A percentile compares a stretch with the other conserved stretches of the same genome.
Evolutionary conservation across 2,888 invertebrate genomes (phyloP).

Genomic region (Chalcis sispes): DNA sequence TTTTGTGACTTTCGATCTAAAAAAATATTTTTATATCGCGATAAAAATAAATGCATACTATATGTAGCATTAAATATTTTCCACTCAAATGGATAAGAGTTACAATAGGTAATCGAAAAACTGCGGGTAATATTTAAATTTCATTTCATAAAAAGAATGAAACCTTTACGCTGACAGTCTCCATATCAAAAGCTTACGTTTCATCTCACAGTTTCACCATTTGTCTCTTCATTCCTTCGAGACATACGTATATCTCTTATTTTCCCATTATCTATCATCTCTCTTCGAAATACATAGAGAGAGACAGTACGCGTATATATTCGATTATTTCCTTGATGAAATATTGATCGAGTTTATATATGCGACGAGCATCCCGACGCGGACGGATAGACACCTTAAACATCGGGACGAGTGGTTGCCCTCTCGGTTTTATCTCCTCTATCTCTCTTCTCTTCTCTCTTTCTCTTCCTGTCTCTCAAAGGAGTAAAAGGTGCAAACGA

Average conservation of each 20-base stretch:
- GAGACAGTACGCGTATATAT: conserved; percentile 3
- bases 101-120: too few species aligned
- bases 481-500: too few species aligned
- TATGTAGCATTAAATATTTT: too few species aligned
- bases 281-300: background rate
- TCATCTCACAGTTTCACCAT: background rate
- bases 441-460: background rate
- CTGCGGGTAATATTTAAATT: too few species aligned
- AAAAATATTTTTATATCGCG: too few species aligned
- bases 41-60: too few species aligned
- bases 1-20: too few species aligned
- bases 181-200: background rate
- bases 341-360: conserved; percentile 21
- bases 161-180: background rate
- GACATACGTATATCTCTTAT: too few species aligned
- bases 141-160: too few species aligned
- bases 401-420: background rate
- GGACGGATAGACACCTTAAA: background rate
- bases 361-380: too few species aligned
- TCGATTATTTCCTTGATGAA: conserved; percentile 43
- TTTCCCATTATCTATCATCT: conserved; percentile 17
- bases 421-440: conserved; percentile 10
- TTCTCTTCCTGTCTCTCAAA: too few species aligned
- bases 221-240: background rate
- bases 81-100: too few species aligned